These are phyloP conservation scores for Pristionchus pacificus DNA, from an alignment of 1,140 invertebrate genomes.

Conservation along the genomic window DNA sequence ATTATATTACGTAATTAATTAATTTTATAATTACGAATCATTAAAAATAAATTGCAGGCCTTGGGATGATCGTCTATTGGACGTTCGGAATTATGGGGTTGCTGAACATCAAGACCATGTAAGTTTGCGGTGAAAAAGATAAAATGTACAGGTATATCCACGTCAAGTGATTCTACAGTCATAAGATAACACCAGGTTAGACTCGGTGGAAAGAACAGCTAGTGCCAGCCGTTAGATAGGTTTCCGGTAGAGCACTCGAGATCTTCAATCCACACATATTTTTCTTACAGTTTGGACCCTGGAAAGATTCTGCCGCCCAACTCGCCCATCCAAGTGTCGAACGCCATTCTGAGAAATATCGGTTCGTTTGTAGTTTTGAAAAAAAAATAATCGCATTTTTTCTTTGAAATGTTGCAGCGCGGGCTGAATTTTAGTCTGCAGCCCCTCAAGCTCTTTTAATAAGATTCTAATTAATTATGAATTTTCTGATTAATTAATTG, in stretches of 20 bases:
- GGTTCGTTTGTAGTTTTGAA: conserved; percentile 22
- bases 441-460: neutral
- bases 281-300: conserved; percentile 51
- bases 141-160: too few relatives aligned
- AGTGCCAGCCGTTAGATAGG: too few relatives aligned
- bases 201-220: too few relatives aligned
- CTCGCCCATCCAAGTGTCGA: conserved; percentile 47
- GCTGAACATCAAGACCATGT: too few relatives aligned
- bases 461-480: neutral
- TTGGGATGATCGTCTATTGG: conserved; percentile 7
- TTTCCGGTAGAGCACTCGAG: too few relatives aligned
- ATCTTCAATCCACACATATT: conserved; percentile 34
- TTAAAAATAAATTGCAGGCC: too few relatives aligned
- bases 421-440: neutral
- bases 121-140: too few relatives aligned
- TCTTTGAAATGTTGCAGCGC: neutral
- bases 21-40: too few relatives aligned
- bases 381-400: neutral
- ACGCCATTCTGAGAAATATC: conserved; percentile 40
- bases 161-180: too few relatives aligned
- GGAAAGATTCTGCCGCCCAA: conserved; percentile 49
- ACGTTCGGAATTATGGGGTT: conserved; percentile 25
- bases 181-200: too few relatives aligned
- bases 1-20: too few relatives aligned
- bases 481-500: neutral